phyloP scores from a whole-genome alignment of 2,888 invertebrate genomes.

The Parnassius orleans region DNA sequence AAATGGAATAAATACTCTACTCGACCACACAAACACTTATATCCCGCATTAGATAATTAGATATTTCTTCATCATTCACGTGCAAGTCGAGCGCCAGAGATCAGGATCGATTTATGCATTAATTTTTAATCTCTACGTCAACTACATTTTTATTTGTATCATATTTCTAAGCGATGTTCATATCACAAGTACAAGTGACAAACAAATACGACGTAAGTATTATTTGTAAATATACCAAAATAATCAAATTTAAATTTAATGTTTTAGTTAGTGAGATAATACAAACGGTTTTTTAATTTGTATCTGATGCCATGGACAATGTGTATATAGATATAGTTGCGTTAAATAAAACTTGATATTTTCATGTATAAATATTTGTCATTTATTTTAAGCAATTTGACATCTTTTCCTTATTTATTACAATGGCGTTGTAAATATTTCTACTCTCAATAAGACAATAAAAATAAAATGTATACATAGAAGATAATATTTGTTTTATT shows the following conservation, averaged over 20 bases:
- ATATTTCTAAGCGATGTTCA: too few relatives aligned
- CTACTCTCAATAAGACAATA: not conserved
- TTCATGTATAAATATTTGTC: not conserved
- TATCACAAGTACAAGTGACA: not conserved
- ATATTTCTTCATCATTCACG: too few relatives aligned
- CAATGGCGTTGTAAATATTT: constrained; percentile 13
- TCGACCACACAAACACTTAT: too few relatives aligned
- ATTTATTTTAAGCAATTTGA: not conserved
- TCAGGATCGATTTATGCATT: too few relatives aligned
- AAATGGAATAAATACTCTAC: too few relatives aligned
- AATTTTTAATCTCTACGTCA: too few relatives aligned
- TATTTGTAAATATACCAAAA: constrained; percentile 17
- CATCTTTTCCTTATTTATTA: constrained; percentile 5
- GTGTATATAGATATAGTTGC: constrained; percentile 1
- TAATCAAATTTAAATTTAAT: constrained; percentile 5
- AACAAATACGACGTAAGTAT: constrained; percentile 1
- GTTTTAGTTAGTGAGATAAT: not conserved
- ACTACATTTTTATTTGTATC: too few relatives aligned
- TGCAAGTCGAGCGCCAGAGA: too few relatives aligned
- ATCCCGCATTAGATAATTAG: too few relatives aligned
- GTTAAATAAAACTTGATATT: not conserved
- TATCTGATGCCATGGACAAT: not conserved
- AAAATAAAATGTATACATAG: not conserved
- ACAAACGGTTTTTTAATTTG: not conserved
- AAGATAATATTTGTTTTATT: not conserved